Evolutionary conservation across 2,113 vertebrate genomes (phyloP).

Genomic region (Centropristis striata): DNA sequence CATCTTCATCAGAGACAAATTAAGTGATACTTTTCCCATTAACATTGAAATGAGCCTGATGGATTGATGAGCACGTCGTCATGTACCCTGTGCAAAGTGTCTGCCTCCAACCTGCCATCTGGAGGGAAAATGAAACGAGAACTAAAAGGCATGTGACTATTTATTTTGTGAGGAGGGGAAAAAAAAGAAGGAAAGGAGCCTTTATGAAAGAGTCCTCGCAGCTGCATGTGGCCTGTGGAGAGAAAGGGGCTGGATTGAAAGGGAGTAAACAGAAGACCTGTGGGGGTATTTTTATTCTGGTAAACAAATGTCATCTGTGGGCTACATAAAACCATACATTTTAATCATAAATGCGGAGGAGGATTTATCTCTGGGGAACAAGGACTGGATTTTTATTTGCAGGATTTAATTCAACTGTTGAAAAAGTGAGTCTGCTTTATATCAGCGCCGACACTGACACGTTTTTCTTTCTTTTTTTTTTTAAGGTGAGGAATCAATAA

Average conservation of each 20-base stretch:
- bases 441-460: not conserved
- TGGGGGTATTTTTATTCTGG: conserved; percentile 10
- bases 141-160: conserved; percentile 26
- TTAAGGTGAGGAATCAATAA: conserved; percentile 27
- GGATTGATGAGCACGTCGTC: conserved; percentile 61
- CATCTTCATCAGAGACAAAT: conserved; percentile 69
- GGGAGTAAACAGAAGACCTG: conserved; percentile 6
- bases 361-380: conserved; percentile 9
- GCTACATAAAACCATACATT: conserved; percentile 18
- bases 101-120: conserved; percentile 70
- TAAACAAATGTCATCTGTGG: conserved; percentile 29
- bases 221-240: conserved; percentile 2
- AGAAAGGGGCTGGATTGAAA: conserved; percentile 5
- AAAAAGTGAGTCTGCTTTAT: conserved; percentile 20
- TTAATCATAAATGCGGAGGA: conserved; percentile 11
- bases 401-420: conserved; percentile 1
- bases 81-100: conserved; percentile 49
- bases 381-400: not conserved
- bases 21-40: conserved; percentile 62
- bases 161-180: conserved; percentile 37
- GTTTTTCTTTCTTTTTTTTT: conserved; percentile 9
- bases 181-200: not conserved
- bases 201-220: conserved; percentile 30
- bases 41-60: conserved; percentile 66
- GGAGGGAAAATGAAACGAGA: conserved; percentile 47